Evolutionary conservation across 2,797 vertebrate species (phyloP), one percentile per base, ranked within the genome.

Genomic region (Cynopterus sphinx): DNA sequence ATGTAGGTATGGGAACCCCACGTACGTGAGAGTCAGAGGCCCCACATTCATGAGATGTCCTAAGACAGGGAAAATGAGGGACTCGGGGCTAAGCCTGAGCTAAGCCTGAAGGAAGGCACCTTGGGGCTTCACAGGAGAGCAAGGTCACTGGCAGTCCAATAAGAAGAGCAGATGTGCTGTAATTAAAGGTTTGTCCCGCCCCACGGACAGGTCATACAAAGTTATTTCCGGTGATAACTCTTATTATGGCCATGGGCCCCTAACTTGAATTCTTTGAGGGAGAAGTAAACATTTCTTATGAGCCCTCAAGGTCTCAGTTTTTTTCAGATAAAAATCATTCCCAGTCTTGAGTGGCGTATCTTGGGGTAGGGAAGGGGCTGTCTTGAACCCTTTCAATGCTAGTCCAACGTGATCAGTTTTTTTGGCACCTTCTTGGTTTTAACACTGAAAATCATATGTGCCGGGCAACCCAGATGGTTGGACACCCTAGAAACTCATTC

Each of bases 21-120:
- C n/a, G 11, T 2, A 26, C n/a, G 26, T 2, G 61, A 49, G 36
- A n/a, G 41, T 65, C 61, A 26, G 31, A 49, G 79, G 16, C n/a
- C 22, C 43, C 17, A 3, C 41, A 10, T 33, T 6, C 8, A 0
- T 11, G 79, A 49, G n/a, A 46, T 43, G 81, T 22, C 33, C 46
- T 49, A 6, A 22, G 31, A 22, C n/a, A 7, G 61, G 43, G n/a
- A 17, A 24, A 6, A 5, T 17, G 31, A 65, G 12, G 31, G 17
- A 3, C 3, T 2, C 0, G 12, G 17, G 81, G 9, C 8, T 2
- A 33, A 26, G 33, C 15, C 43, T 17, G 31, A 33, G 8, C 12
- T 49, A 49, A 65, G 59, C 59, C 22, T 65, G 59, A 65, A 22
- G 59, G 3, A 15, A 49, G 61, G n/a, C 61, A 26, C n/a, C 43